phyloP scores from a whole-genome alignment of 2,888 invertebrate genomes.

The Leucania comma region DNA sequence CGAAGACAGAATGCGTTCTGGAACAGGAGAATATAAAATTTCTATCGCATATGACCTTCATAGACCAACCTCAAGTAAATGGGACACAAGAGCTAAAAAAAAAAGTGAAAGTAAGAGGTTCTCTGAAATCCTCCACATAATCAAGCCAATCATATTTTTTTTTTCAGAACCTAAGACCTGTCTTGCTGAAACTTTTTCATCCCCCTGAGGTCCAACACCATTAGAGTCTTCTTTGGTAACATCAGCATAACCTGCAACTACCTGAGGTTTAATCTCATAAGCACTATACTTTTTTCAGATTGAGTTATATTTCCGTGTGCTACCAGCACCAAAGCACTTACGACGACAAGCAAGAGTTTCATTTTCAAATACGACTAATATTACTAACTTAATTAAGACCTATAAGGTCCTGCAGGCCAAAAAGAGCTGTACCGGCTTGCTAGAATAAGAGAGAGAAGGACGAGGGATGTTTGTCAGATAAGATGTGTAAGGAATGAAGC shows the following conservation, averaged over 20 bases:
- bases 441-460: too few species aligned
- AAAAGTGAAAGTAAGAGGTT: background rate
- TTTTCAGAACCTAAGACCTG: background rate
- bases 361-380: constrained; percentile 9
- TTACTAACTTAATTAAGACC: too few species aligned
- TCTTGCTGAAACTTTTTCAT: background rate
- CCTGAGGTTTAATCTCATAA: background rate
- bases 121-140: too few species aligned
- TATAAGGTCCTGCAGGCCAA: too few species aligned
- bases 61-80: background rate
- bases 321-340: constrained; percentile 6
- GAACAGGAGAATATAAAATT: background rate
- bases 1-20: background rate
- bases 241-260: background rate
- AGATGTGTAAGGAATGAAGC: too few species aligned
- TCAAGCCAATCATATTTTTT: background rate
- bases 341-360: constrained; percentile 11
- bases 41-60: background rate
- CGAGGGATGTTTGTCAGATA: too few species aligned
- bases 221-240: background rate
- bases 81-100: background rate
- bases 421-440: too few species aligned
- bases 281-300: background rate
- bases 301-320: constrained; percentile 2
- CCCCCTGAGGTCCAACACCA: background rate